These are phyloP conservation scores for Drosophila pallidifrons DNA, from an alignment of 1,140 invertebrate genomes.

Conservation along the genomic window DNA sequence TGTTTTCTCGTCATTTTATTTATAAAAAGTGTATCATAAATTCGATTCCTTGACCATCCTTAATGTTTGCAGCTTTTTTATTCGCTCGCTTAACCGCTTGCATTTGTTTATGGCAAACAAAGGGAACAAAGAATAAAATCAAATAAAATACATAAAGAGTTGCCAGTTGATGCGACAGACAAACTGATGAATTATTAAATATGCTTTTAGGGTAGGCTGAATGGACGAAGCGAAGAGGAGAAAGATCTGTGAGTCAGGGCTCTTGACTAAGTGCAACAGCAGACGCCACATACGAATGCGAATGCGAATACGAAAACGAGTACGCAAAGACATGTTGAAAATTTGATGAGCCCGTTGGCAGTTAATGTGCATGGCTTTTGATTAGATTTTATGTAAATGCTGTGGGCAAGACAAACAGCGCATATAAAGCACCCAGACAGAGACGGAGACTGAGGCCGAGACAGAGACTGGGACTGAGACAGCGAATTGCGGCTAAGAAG, in stretches of 20 bases:
- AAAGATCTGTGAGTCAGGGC: background rate
- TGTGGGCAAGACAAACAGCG: constrained; percentile 49
- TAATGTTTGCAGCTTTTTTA: constrained; percentile 7
- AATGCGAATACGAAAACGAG: constrained; percentile 33
- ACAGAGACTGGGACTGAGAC: background rate
- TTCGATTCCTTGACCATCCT: background rate
- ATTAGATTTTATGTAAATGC: constrained; percentile 82
- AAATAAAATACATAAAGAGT: constrained; percentile 70
- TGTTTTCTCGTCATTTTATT: background rate
- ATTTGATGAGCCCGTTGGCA: constrained; percentile 70
- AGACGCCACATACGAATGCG: constrained; percentile 34
- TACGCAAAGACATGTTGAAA: constrained; percentile 67
- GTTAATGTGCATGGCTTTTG: constrained; percentile 77
- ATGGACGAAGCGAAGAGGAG: constrained; percentile 13
- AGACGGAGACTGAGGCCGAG: constrained; percentile 6
- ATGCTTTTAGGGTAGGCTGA: constrained; percentile 70
- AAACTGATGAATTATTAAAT: constrained; percentile 73
- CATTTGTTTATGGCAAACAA: constrained; percentile 26
- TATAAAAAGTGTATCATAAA: background rate
- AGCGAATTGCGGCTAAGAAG: background rate
- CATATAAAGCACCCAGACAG: constrained; percentile 49
- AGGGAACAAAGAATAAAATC: constrained; percentile 25
- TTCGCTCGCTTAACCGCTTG: constrained; percentile 18
- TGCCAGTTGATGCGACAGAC: constrained; percentile 56
- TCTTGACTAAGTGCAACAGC: constrained; percentile 57